These are phyloP conservation scores for Amniataba percoides DNA, from an alignment of 2,797 vertebrate genomes.

Conservation along the genomic window DNA sequence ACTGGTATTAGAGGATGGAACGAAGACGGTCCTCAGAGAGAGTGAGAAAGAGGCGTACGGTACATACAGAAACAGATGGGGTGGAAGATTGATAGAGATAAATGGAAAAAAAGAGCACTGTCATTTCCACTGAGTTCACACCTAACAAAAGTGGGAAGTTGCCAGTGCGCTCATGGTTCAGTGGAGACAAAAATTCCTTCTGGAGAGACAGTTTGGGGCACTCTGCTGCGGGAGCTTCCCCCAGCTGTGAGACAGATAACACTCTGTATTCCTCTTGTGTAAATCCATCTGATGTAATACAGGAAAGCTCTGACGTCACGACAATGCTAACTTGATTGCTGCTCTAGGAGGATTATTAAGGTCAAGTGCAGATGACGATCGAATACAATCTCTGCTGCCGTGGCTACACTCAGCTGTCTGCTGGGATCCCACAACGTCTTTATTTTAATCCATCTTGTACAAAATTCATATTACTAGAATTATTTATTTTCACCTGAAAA, in stretches of 20 bases:
- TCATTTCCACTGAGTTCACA: conserved; percentile 56
- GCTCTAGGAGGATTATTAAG: conserved; percentile 74
- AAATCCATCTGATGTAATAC: conserved; percentile 76
- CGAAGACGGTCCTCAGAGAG: conserved; percentile 32
- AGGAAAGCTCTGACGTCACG: conserved; percentile 67
- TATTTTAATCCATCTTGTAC: conserved; percentile 6
- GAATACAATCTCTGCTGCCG: conserved; percentile 38
- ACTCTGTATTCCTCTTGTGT: conserved; percentile 62
- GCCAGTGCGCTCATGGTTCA: conserved; percentile 17
- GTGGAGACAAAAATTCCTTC: conserved; percentile 24
- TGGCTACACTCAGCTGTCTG: conserved; percentile 21
- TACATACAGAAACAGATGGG: conserved; percentile 17
- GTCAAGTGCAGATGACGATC: conserved; percentile 60
- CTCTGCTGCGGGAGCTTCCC: conserved; percentile 55
- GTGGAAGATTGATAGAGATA: conserved; percentile 22
- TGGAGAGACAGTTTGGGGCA: conserved; percentile 22
- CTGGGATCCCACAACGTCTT: background rate
- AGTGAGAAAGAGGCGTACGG: conserved; percentile 4
- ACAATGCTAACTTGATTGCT: conserved; percentile 74
- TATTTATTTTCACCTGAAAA: background rate
- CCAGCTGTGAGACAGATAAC: conserved; percentile 58
- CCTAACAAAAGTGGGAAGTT: conserved; percentile 25
- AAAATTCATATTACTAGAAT: background rate
- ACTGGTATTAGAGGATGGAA: conserved; percentile 70
- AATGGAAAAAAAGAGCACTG: conserved; percentile 33